Base-by-base conservation (phyloP, 2,113 vertebrate genomes). In the Paralichthys olivaceus region DNA sequence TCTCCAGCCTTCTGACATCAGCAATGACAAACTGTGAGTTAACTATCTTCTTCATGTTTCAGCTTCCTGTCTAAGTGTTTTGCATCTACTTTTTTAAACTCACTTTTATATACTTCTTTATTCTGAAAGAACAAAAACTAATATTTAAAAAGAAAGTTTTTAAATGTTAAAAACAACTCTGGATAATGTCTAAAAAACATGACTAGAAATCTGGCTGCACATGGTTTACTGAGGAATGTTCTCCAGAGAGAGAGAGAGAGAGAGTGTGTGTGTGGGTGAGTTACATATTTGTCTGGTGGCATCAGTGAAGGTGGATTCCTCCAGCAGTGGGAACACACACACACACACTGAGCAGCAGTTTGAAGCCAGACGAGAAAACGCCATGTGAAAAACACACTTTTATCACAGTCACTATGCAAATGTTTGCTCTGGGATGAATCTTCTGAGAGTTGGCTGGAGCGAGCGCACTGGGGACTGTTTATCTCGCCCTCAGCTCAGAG, bases 251-350 rank as follows among this genome's bases (percentile, higher is more conserved):
- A 55, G 56, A 34, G 72, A 40, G 72, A 40, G 37, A 37, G 34
- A 40, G 12, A 13, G 73, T 22, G 64, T 13, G 78, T 19, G 64
- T 26, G 55, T 47, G 43, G 78, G 73, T 69, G 62, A 45, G 60
- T 71, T 74, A 74, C 91, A 93, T 92, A 90, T 84, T 91, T 93
- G 81, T 49, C 8, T 49, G 89, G 92, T 92, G 85, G 83, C 88
- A 92, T 92, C 91, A 92, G 75, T 60, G 77, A 77, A 70, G 71
- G 84, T 81, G 80, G 61, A 87, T 91, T 89, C 83, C 75, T 87
- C 43, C 6, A 53, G 64, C 79, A 77, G 56, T 34, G 17, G 59
- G 65, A 77, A 80, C 76, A 81, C 75, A 84, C 81, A 81, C 81
- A 81, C n/a, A 55, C 53, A 25, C 55, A 57, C 72, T 57, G 56